A percentile compares a stretch with the other conserved stretches of the same genome.
Conservation (phyloP, 2,888 invertebrate species). For the Blastobasis lacticolella region DNA sequence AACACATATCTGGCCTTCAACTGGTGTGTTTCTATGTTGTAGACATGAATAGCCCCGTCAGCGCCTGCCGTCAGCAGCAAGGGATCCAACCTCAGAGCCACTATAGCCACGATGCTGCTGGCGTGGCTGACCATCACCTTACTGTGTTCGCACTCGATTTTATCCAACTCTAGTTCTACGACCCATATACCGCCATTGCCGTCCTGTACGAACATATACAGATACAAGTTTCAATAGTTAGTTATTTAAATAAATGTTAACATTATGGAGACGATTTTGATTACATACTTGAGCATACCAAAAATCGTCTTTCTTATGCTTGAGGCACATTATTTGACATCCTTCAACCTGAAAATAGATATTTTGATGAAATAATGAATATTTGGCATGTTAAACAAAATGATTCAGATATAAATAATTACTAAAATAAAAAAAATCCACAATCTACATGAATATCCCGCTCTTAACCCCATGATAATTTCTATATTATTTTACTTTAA, state of each 20-base stretch:
- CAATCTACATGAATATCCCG: no score
- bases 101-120: slow-evolving; percentile 81
- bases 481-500: no score
- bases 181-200: slow-evolving; percentile 85
- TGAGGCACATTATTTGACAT: slow-evolving; percentile 62
- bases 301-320: slow-evolving; percentile 57
- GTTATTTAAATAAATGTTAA: background rate
- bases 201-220: slow-evolving; percentile 72
- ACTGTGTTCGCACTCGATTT: slow-evolving; percentile 49
- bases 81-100: slow-evolving; percentile 78
- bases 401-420: no score
- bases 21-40: slow-evolving; percentile 76
- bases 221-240: background rate
- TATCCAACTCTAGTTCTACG: slow-evolving; percentile 60
- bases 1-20: slow-evolving; percentile 75
- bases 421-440: no score
- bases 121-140: slow-evolving; percentile 82
- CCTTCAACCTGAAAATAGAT: slow-evolving; percentile 45
- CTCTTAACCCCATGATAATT: no score
- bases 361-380: background rate
- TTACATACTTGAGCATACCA: slow-evolving; percentile 86
- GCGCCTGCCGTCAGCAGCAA: slow-evolving; percentile 82
- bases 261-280: background rate
- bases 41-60: slow-evolving; percentile 83
- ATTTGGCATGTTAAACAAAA: background rate